Base-by-base conservation (phyloP, 2,888 invertebrate genomes). In the Phoronis australis region DNA sequence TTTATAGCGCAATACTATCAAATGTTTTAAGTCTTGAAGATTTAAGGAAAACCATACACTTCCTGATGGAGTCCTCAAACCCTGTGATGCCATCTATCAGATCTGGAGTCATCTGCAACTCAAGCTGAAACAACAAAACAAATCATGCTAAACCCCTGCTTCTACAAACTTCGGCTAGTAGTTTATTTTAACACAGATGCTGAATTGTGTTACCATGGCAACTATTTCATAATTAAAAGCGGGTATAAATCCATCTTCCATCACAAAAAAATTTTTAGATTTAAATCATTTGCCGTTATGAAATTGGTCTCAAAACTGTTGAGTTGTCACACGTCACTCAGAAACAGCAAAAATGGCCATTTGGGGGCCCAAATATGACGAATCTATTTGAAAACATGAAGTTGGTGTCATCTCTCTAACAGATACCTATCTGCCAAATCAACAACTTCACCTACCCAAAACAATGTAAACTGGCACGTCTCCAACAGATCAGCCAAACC, bases 31-130 rank as follows among this genome's bases (percentile, higher is more conserved):
- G 68, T 52, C 20, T 68, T 1, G 6, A 38, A 45, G 26, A 45
- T 31, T 18, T 48, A 55, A n/a, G n/a, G n/a, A 31, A 31, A 40
- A 57, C 69, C 69, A 73, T 68, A 79, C 73, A 96, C 78, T 94
- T 94, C 56, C 95, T 82, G 57, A 96, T 90, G 0, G 93, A 92
- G 78, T 96, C 95, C 70, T 92, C 87, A 78, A 96, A 96, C 42
- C 94, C 93, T 57, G 82, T 82, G 60, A 95, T 89, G 55, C 85
- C 84, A 52, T 85, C 84, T 55, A 87, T 87, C 47, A 90, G 78
- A 42, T 69, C 71, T 18, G 68, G 66, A 40, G 65, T 65, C 22
- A 65, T 57, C 43, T 60, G 55, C 35, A 76, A 49, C 40, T 62
- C 57, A 25, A 59, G 84, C 71, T 72, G 59, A 5, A 58, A 37